Percentiles rank a stretch among this genome's conserved stretches.
Evolutionary conservation across 1,140 invertebrate genomes (phyloP).

Genomic region (Pentalonia nigronervosa): DNA sequence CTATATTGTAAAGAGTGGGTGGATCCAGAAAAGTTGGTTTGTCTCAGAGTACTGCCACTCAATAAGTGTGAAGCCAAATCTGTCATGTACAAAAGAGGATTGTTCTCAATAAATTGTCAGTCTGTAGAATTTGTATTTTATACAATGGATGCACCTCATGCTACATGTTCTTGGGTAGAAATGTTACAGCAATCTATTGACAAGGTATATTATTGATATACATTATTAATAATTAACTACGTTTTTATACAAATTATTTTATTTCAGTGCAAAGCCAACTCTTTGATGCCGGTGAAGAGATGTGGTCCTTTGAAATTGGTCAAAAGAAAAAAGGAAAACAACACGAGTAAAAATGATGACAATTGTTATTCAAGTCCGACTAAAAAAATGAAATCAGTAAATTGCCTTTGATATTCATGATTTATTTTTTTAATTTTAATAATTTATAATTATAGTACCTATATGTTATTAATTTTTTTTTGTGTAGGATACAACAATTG

Average conservation of each 20-base stretch:
- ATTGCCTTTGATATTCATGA: not conserved
- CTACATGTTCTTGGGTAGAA: conserved; percentile 69
- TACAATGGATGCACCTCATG: conserved; percentile 65
- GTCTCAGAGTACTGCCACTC: conserved; percentile 70
- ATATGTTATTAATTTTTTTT: not conserved
- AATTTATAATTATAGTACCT: not conserved
- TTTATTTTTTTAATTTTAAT: not conserved
- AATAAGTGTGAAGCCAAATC: conserved; percentile 70
- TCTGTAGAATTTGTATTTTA: conserved; percentile 69
- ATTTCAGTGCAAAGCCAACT: conserved; percentile 52
- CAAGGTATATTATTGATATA: conserved; percentile 62
- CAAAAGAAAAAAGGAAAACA: conserved; percentile 48
- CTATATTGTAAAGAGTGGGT: conserved; percentile 69
- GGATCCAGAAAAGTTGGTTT: conserved; percentile 64
- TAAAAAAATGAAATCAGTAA: conserved; percentile 56
- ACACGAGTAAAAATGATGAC: conserved; percentile 28
- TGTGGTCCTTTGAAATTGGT: conserved; percentile 50
- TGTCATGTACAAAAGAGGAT: conserved; percentile 66
- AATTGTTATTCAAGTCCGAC: conserved; percentile 52
- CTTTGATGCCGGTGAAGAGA: conserved; percentile 54
- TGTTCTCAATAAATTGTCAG: conserved; percentile 70
- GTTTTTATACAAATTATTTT: not conserved
- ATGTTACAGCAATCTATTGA: conserved; percentile 68
- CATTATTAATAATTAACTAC: not conserved
- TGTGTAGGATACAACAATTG: conserved; percentile 45